These are phyloP conservation scores for Hyposmocoma kahamanoa DNA, from an alignment of 1,140 invertebrate genomes.

Conservation along the genomic window DNA sequence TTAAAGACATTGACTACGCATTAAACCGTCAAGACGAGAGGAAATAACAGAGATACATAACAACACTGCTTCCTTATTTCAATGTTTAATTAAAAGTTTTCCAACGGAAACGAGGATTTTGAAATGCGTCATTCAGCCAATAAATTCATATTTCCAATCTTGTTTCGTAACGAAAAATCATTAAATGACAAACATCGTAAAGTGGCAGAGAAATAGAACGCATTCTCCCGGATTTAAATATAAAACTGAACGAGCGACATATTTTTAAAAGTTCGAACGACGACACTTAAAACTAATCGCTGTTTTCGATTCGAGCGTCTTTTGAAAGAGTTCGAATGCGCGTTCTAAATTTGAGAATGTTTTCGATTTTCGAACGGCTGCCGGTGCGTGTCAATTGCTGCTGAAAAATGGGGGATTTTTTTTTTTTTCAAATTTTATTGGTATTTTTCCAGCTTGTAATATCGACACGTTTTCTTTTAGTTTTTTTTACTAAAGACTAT, in stretches of 20 bases:
- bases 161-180: conserved; percentile 58
- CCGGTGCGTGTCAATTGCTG: conserved; percentile 37
- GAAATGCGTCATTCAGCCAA: not conserved
- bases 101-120: not conserved
- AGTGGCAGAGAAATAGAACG: conserved; percentile 58
- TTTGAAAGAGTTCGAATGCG: conserved; percentile 59
- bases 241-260: conserved; percentile 60
- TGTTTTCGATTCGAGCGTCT: conserved; percentile 63
- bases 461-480: too few species aligned
- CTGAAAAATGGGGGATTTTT: conserved; percentile 26
- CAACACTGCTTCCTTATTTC: not conserved
- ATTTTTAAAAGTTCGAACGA: conserved; percentile 67
- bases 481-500: too few species aligned
- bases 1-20: not conserved
- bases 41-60: not conserved
- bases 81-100: not conserved
- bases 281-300: conserved; percentile 65
- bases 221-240: conserved; percentile 64
- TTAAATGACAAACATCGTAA: conserved; percentile 66
- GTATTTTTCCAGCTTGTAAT: too few species aligned
- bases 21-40: not conserved
- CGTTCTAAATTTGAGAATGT: conserved; percentile 59
- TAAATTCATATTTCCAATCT: conserved; percentile 44
- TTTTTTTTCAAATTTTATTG: conserved; percentile 12
- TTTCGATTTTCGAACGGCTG: conserved; percentile 55